Percentiles rank a stretch among this genome's conserved stretches.
Conservation (phyloP, 2,888 invertebrate species). For the Penaeus monodon region DNA sequence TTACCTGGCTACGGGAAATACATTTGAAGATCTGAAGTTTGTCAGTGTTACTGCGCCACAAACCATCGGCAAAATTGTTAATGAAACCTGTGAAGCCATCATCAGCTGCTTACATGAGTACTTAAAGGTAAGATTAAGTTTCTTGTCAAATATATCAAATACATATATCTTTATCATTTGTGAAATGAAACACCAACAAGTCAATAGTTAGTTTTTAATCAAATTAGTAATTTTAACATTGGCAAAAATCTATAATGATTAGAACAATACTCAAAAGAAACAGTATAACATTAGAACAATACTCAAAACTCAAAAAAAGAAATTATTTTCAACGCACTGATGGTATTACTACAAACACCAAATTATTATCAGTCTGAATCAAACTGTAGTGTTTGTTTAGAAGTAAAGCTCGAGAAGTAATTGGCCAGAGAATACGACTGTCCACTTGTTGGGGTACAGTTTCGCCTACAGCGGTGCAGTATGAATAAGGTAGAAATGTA, state of each 20-base stretch:
- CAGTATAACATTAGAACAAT: no score
- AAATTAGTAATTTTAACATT: constrained; percentile 16
- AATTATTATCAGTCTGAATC: no score
- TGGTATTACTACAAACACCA: no score
- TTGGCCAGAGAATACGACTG: constrained; percentile 13
- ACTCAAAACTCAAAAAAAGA: no score
- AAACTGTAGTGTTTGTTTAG: no score
- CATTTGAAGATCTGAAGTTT: constrained; percentile 22
- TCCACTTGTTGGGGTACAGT: constrained; percentile 16
- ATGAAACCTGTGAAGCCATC: neutral
- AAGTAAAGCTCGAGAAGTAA: constrained; percentile 12
- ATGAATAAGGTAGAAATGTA: constrained; percentile 12
- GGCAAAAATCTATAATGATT: neutral
- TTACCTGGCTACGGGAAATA: constrained; percentile 17
- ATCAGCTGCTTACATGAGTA: neutral
- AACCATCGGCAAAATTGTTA: neutral
- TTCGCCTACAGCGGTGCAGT: constrained; percentile 3
- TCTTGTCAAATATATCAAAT: constrained; percentile 6
- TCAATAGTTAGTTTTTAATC: constrained; percentile 14
- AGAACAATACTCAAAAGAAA: no score
- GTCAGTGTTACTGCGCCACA: constrained; percentile 4
- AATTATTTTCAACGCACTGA: no score
- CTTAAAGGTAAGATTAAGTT: constrained; percentile 18
- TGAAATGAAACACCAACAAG: constrained; percentile 14
- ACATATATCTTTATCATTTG: constrained; percentile 4